These are phyloP conservation scores for Hyles euphorbiae DNA, from an alignment of 1,140 invertebrate genomes.

Conservation along the genomic window DNA sequence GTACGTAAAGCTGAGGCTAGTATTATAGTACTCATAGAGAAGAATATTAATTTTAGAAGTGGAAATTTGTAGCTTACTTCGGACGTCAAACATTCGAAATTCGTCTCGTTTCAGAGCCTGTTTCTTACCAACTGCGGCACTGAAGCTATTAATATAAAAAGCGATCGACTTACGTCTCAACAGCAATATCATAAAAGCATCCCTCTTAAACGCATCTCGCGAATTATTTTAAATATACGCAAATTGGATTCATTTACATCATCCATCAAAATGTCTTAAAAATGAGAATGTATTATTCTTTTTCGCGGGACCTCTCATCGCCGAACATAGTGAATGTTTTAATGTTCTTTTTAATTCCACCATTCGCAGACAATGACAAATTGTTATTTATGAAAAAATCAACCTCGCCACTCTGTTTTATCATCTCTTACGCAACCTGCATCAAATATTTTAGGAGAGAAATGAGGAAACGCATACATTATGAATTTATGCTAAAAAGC, in stretches of 20 bases:
- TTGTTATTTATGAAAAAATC: constrained; percentile 9
- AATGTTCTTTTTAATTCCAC: constrained; percentile 27
- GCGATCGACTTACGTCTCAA: too few relatives aligned
- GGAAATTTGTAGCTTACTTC: too few relatives aligned
- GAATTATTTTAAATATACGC: constrained; percentile 5
- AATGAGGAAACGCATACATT: too few relatives aligned
- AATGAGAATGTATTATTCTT: constrained; percentile 26
- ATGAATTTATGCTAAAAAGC: too few relatives aligned
- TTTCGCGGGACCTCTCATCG: constrained; percentile 21
- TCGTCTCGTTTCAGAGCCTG: too few relatives aligned
- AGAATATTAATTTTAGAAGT: too few relatives aligned
- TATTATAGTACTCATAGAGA: too few relatives aligned
- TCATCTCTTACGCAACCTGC: constrained; percentile 7
- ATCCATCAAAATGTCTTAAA: constrained; percentile 32
- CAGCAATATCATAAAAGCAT: too few relatives aligned
- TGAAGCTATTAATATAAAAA: too few relatives aligned
- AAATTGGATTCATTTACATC: constrained; percentile 36
- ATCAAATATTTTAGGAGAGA: not conserved
- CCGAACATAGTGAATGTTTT: constrained; percentile 25
- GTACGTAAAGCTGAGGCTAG: too few relatives aligned
- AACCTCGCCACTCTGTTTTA: constrained; percentile 1
- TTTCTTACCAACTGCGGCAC: too few relatives aligned
- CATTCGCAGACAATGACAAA: constrained; percentile 20
- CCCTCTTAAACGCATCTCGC: not conserved
- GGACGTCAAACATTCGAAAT: too few relatives aligned